Percentiles rank a stretch among this genome's conserved stretches.
These are phyloP conservation scores for Podiceps cristatus DNA, from an alignment of 2,113 vertebrate species.

Conservation along the genomic window DNA sequence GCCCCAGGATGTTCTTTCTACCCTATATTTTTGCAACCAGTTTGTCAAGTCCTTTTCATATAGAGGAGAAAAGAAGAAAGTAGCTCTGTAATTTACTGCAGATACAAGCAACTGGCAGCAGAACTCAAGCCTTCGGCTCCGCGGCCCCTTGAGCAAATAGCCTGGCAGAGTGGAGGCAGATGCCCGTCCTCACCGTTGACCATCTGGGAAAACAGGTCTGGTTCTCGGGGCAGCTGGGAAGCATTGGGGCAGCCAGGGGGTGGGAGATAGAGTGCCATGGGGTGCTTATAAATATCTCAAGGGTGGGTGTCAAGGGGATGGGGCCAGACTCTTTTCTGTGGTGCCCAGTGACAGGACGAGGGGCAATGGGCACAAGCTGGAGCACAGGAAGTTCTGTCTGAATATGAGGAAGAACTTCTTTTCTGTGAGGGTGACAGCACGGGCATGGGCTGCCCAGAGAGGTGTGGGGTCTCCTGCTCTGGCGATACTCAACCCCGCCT, in stretches of 20 bases:
- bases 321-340: no score
- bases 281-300: neutral
- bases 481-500: no score
- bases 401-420: no score
- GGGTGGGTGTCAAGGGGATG: no score
- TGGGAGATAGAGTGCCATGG: neutral
- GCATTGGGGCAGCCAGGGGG: neutral
- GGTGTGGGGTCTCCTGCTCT: no score
- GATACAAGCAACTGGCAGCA: neutral
- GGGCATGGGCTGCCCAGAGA: no score
- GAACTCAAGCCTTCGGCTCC: neutral
- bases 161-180: neutral
- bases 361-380: no score
- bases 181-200: rapidly evolving
- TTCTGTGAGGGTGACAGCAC: no score
- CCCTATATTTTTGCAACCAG: neutral
- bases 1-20: neutral
- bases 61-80: neutral
- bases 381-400: no score
- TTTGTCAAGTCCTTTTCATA: neutral
- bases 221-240: neutral
- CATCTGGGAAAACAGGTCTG: neutral
- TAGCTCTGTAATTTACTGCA: rapidly evolving
- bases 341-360: no score
- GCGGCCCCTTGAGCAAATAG: neutral